Conservation (phyloP, 2,113 vertebrate genomes). For the Siniperca chuatsi region DNA sequence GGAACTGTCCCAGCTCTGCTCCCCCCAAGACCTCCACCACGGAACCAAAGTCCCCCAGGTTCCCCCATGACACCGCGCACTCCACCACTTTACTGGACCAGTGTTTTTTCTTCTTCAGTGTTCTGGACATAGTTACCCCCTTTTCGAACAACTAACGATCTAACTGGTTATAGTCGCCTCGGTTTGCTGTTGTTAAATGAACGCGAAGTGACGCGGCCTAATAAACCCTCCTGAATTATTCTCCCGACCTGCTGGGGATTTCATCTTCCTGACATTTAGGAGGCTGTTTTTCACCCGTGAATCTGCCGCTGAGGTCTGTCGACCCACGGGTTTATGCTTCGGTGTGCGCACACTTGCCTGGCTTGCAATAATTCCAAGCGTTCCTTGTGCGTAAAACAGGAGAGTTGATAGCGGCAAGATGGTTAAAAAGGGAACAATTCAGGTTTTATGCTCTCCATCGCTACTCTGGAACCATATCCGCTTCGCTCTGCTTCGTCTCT, state of each 20-base stretch:
- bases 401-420: constrained; percentile 31
- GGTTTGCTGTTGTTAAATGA: constrained; percentile 44
- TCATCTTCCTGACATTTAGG: constrained; percentile 66
- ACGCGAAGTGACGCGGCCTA: constrained; percentile 54
- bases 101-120: constrained; percentile 96
- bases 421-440: constrained; percentile 1
- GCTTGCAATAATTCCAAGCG: constrained; percentile 55
- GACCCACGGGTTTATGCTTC: constrained; percentile 41
- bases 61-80: constrained; percentile 91
- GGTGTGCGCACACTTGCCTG: constrained; percentile 47
- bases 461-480: neutral
- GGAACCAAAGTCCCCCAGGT: constrained; percentile 85
- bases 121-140: constrained; percentile 90
- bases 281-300: constrained; percentile 29
- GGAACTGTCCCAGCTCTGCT: constrained; percentile 94
- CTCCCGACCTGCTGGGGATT: constrained; percentile 53
- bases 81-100: constrained; percentile 96
- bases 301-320: constrained; percentile 45
- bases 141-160: constrained; percentile 14
- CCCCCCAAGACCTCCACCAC: constrained; percentile 92
- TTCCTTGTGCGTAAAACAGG: constrained; percentile 71
- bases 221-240: constrained; percentile 61
- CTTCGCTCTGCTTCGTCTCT: neutral
- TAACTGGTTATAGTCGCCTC: constrained; percentile 9
- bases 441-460: neutral